These are phyloP conservation scores for Sus cebifrons DNA, from an alignment of 2,797 vertebrate species.

Conservation along the genomic window DNA sequence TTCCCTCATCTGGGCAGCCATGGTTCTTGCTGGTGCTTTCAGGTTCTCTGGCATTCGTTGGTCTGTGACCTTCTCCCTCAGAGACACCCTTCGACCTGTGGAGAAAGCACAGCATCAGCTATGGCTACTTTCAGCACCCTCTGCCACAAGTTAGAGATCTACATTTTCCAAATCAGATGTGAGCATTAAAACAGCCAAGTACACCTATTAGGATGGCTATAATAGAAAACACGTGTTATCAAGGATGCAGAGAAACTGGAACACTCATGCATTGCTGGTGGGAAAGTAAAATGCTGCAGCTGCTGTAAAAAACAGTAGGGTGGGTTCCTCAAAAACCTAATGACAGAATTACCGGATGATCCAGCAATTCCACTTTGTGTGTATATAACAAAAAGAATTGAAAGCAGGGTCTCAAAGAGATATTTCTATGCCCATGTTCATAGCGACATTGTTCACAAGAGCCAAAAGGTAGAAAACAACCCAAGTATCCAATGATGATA, in stretches of 20 bases:
- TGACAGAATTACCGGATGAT: neutral
- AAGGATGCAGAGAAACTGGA: neutral
- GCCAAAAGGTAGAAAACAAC: neutral
- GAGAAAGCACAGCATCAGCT: too few relatives aligned
- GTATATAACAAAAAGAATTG: neutral
- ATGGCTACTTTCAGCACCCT: neutral
- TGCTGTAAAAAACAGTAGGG: neutral
- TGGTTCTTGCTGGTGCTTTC: neutral
- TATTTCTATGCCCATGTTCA: neutral
- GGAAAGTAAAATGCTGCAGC: neutral
- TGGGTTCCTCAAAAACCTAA: conserved; percentile 46
- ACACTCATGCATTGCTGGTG: neutral
- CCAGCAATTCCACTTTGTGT: neutral
- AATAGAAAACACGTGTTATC: neutral
- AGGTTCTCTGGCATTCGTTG: neutral
- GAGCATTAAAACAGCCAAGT: neutral
- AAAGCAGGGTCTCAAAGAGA: conserved; percentile 42
- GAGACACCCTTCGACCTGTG: neutral
- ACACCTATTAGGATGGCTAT: neutral
- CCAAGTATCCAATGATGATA: neutral
- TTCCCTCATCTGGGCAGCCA: conserved; percentile 73
- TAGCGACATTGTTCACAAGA: neutral
- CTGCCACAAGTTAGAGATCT: too few relatives aligned
- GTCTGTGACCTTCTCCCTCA: neutral
- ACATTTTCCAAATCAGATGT: neutral